Evolutionary conservation across 2,797 vertebrate genomes (phyloP).

Genomic region (Dryobates pubescens): DNA sequence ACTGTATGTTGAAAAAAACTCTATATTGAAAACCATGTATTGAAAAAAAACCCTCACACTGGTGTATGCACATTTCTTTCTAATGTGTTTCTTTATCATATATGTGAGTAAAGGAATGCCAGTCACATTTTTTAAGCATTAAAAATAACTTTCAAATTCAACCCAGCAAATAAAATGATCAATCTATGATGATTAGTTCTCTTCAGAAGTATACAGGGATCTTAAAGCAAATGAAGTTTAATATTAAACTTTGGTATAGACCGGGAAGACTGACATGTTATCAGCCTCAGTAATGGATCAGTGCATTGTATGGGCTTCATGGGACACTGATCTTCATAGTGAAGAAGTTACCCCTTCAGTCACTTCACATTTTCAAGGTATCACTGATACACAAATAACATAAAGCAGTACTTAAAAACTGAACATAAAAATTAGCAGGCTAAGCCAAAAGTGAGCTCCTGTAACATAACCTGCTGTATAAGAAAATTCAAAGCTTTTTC

Average conservation of each 20-base stretch:
- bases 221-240: background rate
- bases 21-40: background rate
- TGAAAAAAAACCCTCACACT: background rate
- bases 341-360: background rate
- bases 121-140: background rate
- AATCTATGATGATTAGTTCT: background rate
- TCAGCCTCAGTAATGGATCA: background rate
- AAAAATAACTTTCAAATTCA: background rate
- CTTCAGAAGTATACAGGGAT: background rate
- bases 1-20: background rate
- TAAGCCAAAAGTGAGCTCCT: background rate
- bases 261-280: background rate
- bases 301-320: background rate
- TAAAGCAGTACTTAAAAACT: background rate
- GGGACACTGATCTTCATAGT: background rate
- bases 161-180: background rate
- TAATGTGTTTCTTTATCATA: background rate
- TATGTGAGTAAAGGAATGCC: background rate
- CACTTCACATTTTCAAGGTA: background rate
- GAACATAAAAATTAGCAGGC: background rate
- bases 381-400: background rate
- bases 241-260: background rate
- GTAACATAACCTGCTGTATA: background rate
- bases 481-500: background rate
- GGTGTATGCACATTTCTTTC: background rate